Evolutionary conservation across 2,113 vertebrate species (phyloP).

Genomic region (Arenaria interpres): DNA sequence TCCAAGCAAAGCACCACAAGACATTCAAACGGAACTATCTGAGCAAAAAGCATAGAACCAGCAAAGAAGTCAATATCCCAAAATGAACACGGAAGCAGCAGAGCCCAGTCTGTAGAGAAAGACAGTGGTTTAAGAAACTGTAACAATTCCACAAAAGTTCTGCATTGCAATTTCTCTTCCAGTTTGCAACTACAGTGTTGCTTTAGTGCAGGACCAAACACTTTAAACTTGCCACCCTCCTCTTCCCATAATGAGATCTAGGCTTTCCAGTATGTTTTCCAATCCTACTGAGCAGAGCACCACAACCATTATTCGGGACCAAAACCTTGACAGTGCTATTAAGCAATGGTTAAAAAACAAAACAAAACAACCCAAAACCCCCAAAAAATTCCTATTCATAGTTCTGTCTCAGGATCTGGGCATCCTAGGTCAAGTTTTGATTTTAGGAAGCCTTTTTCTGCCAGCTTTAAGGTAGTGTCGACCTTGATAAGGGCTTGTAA

Average conservation of each 20-base stretch:
- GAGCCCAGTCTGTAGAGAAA: not conserved
- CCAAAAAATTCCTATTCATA: not conserved
- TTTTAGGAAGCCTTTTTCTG: not conserved
- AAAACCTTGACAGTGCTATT: not conserved
- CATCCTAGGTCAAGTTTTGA: not conserved
- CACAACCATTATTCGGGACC: not conserved
- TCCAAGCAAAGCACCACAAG: not conserved
- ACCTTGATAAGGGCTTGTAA: not conserved
- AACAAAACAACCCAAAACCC: not conserved
- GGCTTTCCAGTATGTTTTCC: not conserved
- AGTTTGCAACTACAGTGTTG: not conserved
- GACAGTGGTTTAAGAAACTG: rapidly evolving
- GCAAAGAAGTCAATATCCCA: not conserved
- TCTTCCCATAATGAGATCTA: not conserved
- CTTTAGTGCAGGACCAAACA: not conserved
- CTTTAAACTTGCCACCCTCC: not conserved
- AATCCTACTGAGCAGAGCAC: not conserved
- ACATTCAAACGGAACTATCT: not conserved
- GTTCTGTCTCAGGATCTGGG: not conserved
- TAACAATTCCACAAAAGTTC: not conserved
- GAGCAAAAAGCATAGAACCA: not conserved
- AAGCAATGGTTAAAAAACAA: not conserved
- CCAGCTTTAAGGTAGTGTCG: not conserved
- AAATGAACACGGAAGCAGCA: not conserved
- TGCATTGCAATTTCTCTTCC: not conserved